Evolutionary conservation across 2,797 vertebrate species (phyloP), one percentile per base, ranked within the genome.

Genomic region (Ceyx erithaca): DNA sequence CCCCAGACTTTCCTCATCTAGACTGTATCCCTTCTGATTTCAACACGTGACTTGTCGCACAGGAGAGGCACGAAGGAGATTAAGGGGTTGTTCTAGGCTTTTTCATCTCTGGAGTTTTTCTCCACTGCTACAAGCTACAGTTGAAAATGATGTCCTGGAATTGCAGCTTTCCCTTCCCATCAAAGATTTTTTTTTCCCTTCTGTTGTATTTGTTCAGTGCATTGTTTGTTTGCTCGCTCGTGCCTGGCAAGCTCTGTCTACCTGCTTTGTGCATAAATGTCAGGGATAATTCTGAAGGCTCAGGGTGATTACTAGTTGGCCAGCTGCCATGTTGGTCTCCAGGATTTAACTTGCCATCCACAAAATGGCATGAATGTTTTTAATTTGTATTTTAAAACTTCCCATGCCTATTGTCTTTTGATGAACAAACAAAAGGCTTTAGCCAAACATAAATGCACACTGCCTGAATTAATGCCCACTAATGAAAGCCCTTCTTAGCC

Each of bases 31-130:
- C 40, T 93, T 67, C 63, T 11, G 7, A 87, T 92, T 92, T 94
- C 90, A 91, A 84, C 82, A 81, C 19, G 48, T 71, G 54, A 41
- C 67, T 88, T 95, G 91, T 93, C 78, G 85, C 55, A 85, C 40
- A 94, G 72, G 66, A 89, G 46, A 88, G 71, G n/a, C 46, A 85
- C 0, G 0, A 64, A 78, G 58, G 71, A 90, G 82, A 94, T 93
- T 89, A 89, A 89, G 71, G 52, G 18, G 51, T 66, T 92, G 69
- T 82, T 85, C 80, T 59, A 61, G 59, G 43, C 69, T 80, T 95
- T 95, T 95, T 92, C 40, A 89, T 88, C 87, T 89, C 72, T 7
- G 19, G 28, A 88, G 64, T 63, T 93, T 78, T 87, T 82, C 75
- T 88, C 51, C 66, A 63, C n/a, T 84, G 54, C 48, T 78, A 68